These are phyloP conservation scores for Botia kubotai DNA, from an alignment of 2,797 vertebrate species.

Conservation along the genomic window DNA sequence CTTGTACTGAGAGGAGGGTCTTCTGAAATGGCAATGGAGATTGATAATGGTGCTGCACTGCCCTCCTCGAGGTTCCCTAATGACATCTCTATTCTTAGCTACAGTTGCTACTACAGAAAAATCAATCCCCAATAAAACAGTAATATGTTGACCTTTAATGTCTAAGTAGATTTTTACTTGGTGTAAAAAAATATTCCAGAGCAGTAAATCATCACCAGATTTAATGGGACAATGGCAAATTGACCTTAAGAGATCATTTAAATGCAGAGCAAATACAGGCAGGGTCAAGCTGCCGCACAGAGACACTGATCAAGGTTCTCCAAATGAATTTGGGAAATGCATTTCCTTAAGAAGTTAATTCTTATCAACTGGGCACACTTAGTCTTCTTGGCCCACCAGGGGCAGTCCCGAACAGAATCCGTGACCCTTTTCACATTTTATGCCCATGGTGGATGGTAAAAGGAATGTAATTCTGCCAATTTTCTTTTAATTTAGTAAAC, in stretches of 20 bases:
- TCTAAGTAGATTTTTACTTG: slow-evolving; percentile 54
- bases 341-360: slow-evolving; percentile 15
- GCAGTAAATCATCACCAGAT: slow-evolving; percentile 53
- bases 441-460: not conserved
- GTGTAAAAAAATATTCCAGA: slow-evolving; percentile 51
- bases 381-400: not conserved
- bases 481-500: not conserved
- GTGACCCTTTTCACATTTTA: not conserved
- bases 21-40: slow-evolving; percentile 49
- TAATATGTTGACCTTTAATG: slow-evolving; percentile 62
- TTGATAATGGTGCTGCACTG: slow-evolving; percentile 47
- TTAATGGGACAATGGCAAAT: slow-evolving; percentile 18
- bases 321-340: slow-evolving; percentile 21
- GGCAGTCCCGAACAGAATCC: not conserved
- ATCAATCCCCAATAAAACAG: slow-evolving; percentile 59
- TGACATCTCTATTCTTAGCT: slow-evolving; percentile 34
- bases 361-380: slow-evolving; percentile 12
- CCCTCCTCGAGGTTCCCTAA: slow-evolving; percentile 49
- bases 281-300: not conserved
- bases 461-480: not conserved
- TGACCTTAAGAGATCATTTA: slow-evolving; percentile 17
- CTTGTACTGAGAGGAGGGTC: slow-evolving; percentile 13
- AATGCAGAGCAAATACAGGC: not conserved
- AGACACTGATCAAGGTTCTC: slow-evolving; percentile 35
- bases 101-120: slow-evolving; percentile 53